Percentiles rank a stretch among this genome's conserved stretches.
phyloP scores from a whole-genome alignment of 2,113 vertebrate genomes.

The Nerophis ophidion region DNA sequence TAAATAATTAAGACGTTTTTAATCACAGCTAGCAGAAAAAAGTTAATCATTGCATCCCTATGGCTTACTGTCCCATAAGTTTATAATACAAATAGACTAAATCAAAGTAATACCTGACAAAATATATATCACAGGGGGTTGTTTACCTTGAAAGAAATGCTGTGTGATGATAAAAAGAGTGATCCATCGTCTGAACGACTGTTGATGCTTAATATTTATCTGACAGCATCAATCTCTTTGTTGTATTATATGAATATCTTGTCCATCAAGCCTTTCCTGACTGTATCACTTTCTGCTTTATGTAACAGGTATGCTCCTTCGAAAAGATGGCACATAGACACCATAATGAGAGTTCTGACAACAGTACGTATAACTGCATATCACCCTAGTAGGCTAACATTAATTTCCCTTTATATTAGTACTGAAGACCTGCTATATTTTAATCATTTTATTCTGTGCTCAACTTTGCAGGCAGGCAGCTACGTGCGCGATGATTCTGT shows the following conservation, averaged over 20 bases:
- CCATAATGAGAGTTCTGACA: slow-evolving; percentile 97
- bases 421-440: not conserved
- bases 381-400: not conserved
- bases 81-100: not conserved
- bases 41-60: too few species aligned
- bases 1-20: too few species aligned
- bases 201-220: slow-evolving; percentile 61
- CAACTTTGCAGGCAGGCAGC: slow-evolving; percentile 85
- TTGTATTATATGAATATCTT: not conserved
- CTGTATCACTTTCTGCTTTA: slow-evolving; percentile 30
- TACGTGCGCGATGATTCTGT: slow-evolving; percentile 97
- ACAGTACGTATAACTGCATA: slow-evolving; percentile 77
- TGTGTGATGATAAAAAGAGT: slow-evolving; percentile 72
- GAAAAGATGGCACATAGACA: slow-evolving; percentile 99
- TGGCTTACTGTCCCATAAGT: too few species aligned
- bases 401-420: not conserved
- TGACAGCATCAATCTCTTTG: slow-evolving; percentile 51
- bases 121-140: too few species aligned
- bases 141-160: slow-evolving; percentile 38
- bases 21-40: too few species aligned
- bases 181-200: slow-evolving; percentile 72
- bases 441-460: slow-evolving; percentile 11
- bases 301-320: slow-evolving; percentile 89
- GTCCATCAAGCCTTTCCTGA: not conserved
- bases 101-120: not conserved